Evolutionary conservation across 2,888 invertebrate species (phyloP).

Genomic region (Celastrina argiolus): DNA sequence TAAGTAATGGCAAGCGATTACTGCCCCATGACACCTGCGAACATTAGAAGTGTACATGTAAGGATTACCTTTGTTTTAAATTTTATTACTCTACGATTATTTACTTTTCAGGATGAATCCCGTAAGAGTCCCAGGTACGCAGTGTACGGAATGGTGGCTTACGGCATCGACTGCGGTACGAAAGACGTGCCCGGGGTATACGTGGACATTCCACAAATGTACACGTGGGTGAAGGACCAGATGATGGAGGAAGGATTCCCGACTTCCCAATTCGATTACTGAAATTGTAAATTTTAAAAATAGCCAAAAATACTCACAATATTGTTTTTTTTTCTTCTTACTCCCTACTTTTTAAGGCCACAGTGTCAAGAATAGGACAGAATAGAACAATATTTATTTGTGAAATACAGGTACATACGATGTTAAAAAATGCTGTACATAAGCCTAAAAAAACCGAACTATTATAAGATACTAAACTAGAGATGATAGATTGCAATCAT

Average conservation of each 20-base stretch:
- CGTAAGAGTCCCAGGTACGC: conserved; percentile 23
- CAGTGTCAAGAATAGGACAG: too few relatives aligned
- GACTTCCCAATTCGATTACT: conserved; percentile 1
- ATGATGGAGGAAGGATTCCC: conserved; percentile 2
- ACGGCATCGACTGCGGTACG: conserved; percentile 32
- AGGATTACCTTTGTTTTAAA: too few relatives aligned
- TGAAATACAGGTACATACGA: too few relatives aligned
- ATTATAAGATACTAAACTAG: too few relatives aligned
- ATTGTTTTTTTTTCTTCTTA: background rate
- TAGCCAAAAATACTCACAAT: background rate
- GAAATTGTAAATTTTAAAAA: background rate
- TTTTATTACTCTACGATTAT: background rate
- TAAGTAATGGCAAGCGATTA: background rate
- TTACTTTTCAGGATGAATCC: conserved; percentile 14
- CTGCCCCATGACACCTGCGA: background rate
- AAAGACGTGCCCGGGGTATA: conserved; percentile 31
- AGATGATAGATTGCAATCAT: too few relatives aligned
- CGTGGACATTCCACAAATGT: conserved; percentile 26
- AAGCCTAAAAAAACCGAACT: too few relatives aligned
- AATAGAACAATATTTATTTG: too few relatives aligned
- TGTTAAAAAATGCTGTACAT: too few relatives aligned
- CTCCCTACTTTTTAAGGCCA: background rate
- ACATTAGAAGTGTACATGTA: background rate
- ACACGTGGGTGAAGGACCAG: conserved; percentile 19
- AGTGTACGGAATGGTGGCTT: conserved; percentile 35